A percentile compares a stretch with the other conserved stretches of the same genome.
These are phyloP conservation scores for Stictonetta naevosa DNA, from an alignment of 2,113 vertebrate genomes.

Conservation along the genomic window DNA sequence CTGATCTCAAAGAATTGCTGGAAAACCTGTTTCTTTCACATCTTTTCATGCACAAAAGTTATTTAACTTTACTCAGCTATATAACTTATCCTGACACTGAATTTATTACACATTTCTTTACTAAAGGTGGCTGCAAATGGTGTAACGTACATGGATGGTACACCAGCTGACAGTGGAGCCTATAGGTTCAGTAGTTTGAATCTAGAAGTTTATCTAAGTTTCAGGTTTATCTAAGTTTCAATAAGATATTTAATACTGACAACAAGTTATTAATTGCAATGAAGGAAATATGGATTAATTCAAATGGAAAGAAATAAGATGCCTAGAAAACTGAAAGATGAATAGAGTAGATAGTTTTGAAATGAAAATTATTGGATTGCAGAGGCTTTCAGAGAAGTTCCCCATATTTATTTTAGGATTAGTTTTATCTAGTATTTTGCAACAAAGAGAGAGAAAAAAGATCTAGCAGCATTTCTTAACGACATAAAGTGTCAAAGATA, in stretches of 20 bases:
- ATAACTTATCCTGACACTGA: neutral
- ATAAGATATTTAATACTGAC: neutral
- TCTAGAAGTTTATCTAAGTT: neutral
- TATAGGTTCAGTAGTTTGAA: neutral
- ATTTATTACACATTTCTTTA: neutral
- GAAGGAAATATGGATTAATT: neutral
- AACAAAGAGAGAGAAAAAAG: no score
- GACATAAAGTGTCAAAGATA: no score
- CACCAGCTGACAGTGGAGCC: neutral
- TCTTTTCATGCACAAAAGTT: neutral
- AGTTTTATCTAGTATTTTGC: no score
- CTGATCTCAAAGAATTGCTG: neutral
- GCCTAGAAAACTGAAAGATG: no score
- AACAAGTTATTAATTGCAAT: neutral
- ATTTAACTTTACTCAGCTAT: neutral
- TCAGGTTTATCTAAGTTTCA: neutral
- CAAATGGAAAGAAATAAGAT: neutral
- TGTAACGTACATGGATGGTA: neutral
- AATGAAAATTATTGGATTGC: no score
- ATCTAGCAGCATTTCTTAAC: no score
- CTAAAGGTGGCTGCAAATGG: neutral
- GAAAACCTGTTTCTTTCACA: neutral
- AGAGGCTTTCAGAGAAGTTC: no score
- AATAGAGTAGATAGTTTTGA: no score
- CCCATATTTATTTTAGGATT: no score